Evolutionary conservation across 2,113 vertebrate genomes (phyloP).

Genomic region (Stomatorhinus ivindoensis): DNA sequence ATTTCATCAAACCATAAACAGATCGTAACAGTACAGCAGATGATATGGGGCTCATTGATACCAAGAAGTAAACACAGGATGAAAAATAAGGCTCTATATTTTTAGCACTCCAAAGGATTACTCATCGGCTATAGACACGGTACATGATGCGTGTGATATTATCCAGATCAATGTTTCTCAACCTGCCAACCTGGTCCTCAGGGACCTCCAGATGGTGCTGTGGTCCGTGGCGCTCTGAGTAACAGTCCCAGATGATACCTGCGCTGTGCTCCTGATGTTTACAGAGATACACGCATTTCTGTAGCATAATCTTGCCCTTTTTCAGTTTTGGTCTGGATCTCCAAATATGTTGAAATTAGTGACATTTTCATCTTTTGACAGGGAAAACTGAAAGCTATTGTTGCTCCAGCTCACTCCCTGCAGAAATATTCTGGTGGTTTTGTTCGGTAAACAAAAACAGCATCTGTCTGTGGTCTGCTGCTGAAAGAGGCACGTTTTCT

Average conservation of each 20-base stretch:
- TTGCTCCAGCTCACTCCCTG: not conserved
- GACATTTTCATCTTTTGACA: not conserved
- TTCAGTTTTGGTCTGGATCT: not conserved
- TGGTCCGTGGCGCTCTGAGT: not conserved
- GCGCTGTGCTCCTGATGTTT: not conserved
- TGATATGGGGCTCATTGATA: not conserved
- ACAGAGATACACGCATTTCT: not conserved
- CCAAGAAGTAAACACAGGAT: not conserved
- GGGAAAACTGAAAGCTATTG: not conserved
- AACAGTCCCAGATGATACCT: not conserved
- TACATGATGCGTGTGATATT: not conserved
- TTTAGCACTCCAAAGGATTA: not conserved
- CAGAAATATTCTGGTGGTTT: not conserved
- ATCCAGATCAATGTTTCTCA: not conserved
- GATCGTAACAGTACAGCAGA: not conserved
- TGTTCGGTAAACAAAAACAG: not conserved
- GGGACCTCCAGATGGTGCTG: not conserved
- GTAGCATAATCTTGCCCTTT: not conserved
- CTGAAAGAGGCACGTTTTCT: not conserved
- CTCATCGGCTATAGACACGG: not conserved
- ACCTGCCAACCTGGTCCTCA: not conserved
- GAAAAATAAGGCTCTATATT: not conserved
- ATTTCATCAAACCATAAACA: slow-evolving; percentile 1
- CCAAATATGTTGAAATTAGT: not conserved
- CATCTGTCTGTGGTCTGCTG: not conserved